Evolutionary conservation across 1,140 invertebrate genomes (phyloP).

Genomic region (Apis mellifera): DNA sequence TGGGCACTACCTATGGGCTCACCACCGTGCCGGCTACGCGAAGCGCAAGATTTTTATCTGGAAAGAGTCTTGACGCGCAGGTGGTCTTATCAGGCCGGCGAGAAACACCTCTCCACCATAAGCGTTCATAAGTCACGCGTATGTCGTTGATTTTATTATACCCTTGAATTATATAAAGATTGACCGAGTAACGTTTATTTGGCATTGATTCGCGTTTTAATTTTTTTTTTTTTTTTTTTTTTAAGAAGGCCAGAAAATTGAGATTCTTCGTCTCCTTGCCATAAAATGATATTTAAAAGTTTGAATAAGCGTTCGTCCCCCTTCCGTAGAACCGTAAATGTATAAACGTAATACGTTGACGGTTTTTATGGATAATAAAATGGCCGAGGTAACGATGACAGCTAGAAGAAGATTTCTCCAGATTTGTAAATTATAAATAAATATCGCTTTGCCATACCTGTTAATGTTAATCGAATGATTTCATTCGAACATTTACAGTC

Average conservation of each 20-base stretch:
- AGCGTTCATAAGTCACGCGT: neutral
- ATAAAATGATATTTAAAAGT: no score
- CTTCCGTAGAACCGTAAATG: no score
- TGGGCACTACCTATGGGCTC: constrained; percentile 45
- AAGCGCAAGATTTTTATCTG: constrained; percentile 75
- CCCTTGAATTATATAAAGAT: no score
- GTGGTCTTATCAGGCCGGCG: constrained; percentile 72
- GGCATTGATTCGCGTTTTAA: no score
- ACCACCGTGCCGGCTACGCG: constrained; percentile 35
- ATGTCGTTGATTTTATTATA: neutral
- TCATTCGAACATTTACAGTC: no score
- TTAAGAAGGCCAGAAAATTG: no score
- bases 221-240: no score
- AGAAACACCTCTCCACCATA: constrained; percentile 56
- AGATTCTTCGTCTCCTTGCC: no score
- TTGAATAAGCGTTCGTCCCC: no score
- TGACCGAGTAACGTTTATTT: no score
- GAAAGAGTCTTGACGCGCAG: constrained; percentile 59
- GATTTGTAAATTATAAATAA: neutral
- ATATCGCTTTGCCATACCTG: neutral
- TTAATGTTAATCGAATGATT: neutral
- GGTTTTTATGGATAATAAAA: neutral
- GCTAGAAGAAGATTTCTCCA: neutral
- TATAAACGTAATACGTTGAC: no score
- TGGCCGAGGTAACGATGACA: neutral